Evolutionary conservation across 1,140 invertebrate genomes (phyloP).

Genomic region (Drosophila rufa): DNA sequence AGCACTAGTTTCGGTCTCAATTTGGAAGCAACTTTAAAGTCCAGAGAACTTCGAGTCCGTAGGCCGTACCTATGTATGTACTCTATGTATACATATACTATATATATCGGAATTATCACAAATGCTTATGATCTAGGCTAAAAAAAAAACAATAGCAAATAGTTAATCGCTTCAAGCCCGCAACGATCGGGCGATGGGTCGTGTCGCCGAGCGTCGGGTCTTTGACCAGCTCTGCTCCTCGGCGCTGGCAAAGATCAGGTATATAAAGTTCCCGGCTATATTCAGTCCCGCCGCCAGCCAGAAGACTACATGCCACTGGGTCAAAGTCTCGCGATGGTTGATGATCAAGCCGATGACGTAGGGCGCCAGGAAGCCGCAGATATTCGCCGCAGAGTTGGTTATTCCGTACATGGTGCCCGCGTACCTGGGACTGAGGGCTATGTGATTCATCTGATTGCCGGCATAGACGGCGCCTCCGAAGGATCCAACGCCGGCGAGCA

Average conservation of each 20-base stretch:
- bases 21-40: constrained; percentile 27
- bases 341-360: constrained; percentile 91
- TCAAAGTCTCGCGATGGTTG: constrained; percentile 91
- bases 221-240: constrained; percentile 91
- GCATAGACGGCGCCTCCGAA: constrained; percentile 91
- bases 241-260: constrained; percentile 92
- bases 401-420: constrained; percentile 95
- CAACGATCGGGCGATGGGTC: constrained; percentile 23
- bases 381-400: constrained; percentile 94
- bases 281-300: constrained; percentile 94
- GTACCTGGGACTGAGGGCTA: constrained; percentile 93
- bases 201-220: not conserved
- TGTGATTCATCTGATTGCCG: constrained; percentile 95
- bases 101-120: constrained; percentile 53
- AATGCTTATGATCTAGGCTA: constrained; percentile 46
- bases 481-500: constrained; percentile 90
- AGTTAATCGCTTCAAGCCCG: constrained; percentile 26
- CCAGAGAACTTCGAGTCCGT: constrained; percentile 14
- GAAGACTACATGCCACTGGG: constrained; percentile 95
- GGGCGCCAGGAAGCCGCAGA: constrained; percentile 94
- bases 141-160: constrained; percentile 24
- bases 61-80: constrained; percentile 1
- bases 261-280: constrained; percentile 91
- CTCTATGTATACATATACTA: constrained; percentile 3
- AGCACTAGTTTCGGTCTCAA: constrained; percentile 40